Evolutionary conservation across 1,140 invertebrate genomes (phyloP), one percentile per base, ranked within the genome.

Genomic region (Dufourea novaeangliae): DNA sequence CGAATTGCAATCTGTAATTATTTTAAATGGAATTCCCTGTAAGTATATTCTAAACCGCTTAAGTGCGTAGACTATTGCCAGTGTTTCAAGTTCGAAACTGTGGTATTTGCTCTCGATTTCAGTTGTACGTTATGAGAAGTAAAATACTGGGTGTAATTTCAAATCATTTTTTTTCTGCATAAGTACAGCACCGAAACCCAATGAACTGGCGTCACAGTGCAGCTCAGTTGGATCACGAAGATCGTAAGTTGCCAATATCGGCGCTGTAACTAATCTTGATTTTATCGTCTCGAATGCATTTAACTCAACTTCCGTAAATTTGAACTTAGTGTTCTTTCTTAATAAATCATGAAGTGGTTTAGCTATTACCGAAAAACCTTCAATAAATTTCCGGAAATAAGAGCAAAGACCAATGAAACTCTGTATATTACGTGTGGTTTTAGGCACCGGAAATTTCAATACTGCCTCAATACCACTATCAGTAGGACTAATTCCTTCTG

Each of bases 191-290:
- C 80, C 84, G 52, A 74, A 88, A 32, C 85, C 86, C 27, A 73
- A 20, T 14, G 50, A 1, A 57, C 86, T 87, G 1, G 80, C 84
- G 64, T 89, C 81, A 34, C 82, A 86, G 77, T 90, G 77, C 2
- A 88, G 10, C 50, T 89, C 83, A 0, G 84, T 88, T 14, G 69
- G 54, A 39, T 56, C 70, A 0, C 20, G 54, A 0, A 81, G 83
- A 56, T 74, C 64, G 34, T 82, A 81, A 17, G 72, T 71, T 6
- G 17, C 22, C 37, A 80, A 77, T 4, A 72, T 54, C 17, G 74
- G 68, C 0, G 67, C 54, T 52, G 14, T 12, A n/a, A 27, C 10
- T 12, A 68, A 20, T 1, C 10, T 25, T 5, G 2, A 0, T 39
- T 76, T 68, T 11, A 68, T 20, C 2, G 7, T 17, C 11, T 52